Evolutionary conservation across 2,797 vertebrate species (phyloP).

Genomic region (Apodemus agrarius): DNA sequence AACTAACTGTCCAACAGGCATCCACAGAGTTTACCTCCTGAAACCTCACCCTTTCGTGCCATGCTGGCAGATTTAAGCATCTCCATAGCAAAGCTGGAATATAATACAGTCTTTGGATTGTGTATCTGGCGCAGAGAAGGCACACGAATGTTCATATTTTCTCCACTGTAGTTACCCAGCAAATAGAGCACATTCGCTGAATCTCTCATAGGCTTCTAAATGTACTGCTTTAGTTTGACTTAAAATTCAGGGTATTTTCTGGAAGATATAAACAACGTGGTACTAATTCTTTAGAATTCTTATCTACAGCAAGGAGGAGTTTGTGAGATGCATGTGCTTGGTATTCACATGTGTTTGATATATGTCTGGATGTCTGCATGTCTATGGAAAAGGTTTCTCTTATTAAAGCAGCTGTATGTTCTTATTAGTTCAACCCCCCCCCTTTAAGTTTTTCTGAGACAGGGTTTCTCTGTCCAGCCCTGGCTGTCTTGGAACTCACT

Average conservation of each 20-base stretch:
- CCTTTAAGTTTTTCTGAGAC: neutral
- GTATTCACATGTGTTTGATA: constrained; percentile 8
- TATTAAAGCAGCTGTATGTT: constrained; percentile 34
- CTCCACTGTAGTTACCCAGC: neutral
- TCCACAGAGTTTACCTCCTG: neutral
- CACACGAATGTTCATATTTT: neutral
- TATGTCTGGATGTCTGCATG: neutral
- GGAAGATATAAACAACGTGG: neutral
- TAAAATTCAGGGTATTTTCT: constrained; percentile 37
- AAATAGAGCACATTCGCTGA: neutral
- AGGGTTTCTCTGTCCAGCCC: neutral
- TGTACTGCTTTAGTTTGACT: constrained; percentile 24
- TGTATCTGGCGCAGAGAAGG: neutral
- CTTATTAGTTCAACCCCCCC: neutral
- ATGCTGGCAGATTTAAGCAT: neutral
- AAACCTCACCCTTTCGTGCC: neutral
- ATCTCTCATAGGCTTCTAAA: constrained; percentile 33
- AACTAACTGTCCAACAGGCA: neutral
- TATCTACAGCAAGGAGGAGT: neutral
- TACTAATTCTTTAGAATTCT: constrained; percentile 9
- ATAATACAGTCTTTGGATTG: neutral
- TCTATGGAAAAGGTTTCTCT: neutral
- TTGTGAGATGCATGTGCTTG: neutral
- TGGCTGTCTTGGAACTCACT: neutral
- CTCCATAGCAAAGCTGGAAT: neutral